Percentiles rank a stretch among this genome's conserved stretches.
phyloP scores from a whole-genome alignment of 2,888 invertebrate genomes.

The Cephus runcator region DNA sequence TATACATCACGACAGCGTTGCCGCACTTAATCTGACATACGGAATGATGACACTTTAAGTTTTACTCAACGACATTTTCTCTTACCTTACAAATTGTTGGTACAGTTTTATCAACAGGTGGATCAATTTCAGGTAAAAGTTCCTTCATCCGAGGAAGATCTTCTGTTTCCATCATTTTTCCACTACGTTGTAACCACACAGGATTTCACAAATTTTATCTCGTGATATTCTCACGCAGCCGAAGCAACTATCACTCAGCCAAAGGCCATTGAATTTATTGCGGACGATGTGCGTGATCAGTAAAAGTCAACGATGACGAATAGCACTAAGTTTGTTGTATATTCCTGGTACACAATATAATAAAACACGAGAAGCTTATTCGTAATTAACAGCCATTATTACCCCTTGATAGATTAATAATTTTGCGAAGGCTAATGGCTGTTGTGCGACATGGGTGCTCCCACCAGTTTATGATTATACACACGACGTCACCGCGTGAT shows the following conservation, averaged over 20 bases:
- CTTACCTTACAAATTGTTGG: neutral
- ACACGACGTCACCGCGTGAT: constrained; percentile 13
- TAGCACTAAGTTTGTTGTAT: neutral
- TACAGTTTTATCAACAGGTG: neutral
- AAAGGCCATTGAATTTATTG: neutral
- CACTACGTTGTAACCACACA: neutral
- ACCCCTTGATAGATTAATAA: neutral
- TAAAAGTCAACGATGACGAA: neutral
- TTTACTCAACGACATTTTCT: neutral
- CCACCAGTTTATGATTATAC: constrained; percentile 14
- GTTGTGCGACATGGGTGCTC: constrained; percentile 11
- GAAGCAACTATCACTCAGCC: neutral
- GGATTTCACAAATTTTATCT: neutral
- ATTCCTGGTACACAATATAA: neutral
- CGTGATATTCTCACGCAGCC: neutral
- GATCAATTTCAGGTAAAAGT: constrained; percentile 67
- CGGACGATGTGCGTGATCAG: neutral
- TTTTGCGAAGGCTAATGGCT: constrained; percentile 14
- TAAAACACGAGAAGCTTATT: neutral
- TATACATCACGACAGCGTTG: neutral
- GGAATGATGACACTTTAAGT: neutral
- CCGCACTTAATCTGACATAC: neutral
- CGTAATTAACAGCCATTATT: neutral
- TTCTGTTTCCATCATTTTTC: constrained; percentile 62
- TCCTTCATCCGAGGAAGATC: constrained; percentile 69